Conservation (phyloP, 2,888 invertebrate genomes). For the Punctoribates punctum region DNA sequence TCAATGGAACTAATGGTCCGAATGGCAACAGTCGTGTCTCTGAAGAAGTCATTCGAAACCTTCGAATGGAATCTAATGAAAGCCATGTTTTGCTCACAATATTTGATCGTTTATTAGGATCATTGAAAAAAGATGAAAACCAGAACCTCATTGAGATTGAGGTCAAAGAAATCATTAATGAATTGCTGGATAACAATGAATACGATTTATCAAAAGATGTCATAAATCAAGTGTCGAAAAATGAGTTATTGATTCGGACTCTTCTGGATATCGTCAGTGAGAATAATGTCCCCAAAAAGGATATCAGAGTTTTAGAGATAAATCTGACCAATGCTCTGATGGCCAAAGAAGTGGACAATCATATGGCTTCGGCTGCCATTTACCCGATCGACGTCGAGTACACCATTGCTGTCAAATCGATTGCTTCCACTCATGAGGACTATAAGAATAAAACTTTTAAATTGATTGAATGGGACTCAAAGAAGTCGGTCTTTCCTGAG, state of each 20-base stretch:
- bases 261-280: conserved; percentile 70
- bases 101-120: conserved; percentile 35
- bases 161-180: conserved; percentile 61
- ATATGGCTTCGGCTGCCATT: conserved; percentile 40
- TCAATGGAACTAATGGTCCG: conserved; percentile 45
- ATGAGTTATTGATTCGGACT: conserved; percentile 49
- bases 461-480: conserved; percentile 62
- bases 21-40: conserved; percentile 45
- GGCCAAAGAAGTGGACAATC: conserved; percentile 32
- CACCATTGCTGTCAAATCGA: conserved; percentile 59
- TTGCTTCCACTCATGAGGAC: conserved; percentile 50
- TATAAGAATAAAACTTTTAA: conserved; percentile 58
- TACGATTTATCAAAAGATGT: conserved; percentile 23
- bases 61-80: conserved; percentile 44
- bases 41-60: conserved; percentile 44
- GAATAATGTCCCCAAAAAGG: conserved; percentile 64
- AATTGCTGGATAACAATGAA: conserved; percentile 72
- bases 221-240: conserved; percentile 44
- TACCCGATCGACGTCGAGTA: conserved; percentile 59
- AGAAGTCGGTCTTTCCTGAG: conserved; percentile 56
- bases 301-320: conserved; percentile 69
- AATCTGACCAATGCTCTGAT: conserved; percentile 49
- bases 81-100: conserved; percentile 44
- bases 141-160: conserved; percentile 43
- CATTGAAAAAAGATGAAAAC: conserved; percentile 34